Base-by-base conservation (phyloP, 2,888 invertebrate genomes). In the Hypercompe scribonia region DNA sequence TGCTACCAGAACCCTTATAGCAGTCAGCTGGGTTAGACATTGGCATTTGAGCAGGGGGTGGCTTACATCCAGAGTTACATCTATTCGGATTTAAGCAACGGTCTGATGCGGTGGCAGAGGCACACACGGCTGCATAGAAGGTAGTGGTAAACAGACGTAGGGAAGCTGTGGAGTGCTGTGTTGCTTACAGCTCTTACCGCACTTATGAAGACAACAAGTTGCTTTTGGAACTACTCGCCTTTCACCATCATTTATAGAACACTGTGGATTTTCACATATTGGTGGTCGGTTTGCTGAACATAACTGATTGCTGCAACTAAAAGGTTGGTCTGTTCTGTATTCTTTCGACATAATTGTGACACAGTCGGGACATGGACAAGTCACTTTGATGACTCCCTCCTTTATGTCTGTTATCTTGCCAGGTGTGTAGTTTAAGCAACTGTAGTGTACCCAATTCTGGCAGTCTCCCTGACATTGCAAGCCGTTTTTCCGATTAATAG, bases 281-380 rank as follows among this genome's bases (percentile, higher is more conserved):
- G 93, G 92, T 1, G 90, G 88, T 1, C 72, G 75, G 65, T 92
- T 91, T 0, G 93, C 92, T 0, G 94, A 93, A 68, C 94, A 93
- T 58, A 80, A 65, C 0, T 84, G 65, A 46, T 92, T 93, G 0
- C 82, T 89, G 73, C 93, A 94, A 67, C 88, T 90, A 76, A 80
- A 92, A 0, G 90, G 82, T 65, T 88, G 86, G 28, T 93, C 88
- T 0, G 88, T 87, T 13, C 88, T 83, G 46, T 81, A 87, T 72
- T 94, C 93, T 70, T 90, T 92, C 0, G 91, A 90, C 18, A 81
- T 36, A 24, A 73, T 71, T 0, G 91, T 88, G 64, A 86, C 88
- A 76, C 95, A 95, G 61, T 94, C 93, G 0, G 95, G 94, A 70
- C 95, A 95, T 0, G 94, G 94, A n/a, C 95, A 95, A 0, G 87